Base-by-base conservation (phyloP, 1,140 invertebrate genomes). In the Neomicropteryx cornuta region DNA sequence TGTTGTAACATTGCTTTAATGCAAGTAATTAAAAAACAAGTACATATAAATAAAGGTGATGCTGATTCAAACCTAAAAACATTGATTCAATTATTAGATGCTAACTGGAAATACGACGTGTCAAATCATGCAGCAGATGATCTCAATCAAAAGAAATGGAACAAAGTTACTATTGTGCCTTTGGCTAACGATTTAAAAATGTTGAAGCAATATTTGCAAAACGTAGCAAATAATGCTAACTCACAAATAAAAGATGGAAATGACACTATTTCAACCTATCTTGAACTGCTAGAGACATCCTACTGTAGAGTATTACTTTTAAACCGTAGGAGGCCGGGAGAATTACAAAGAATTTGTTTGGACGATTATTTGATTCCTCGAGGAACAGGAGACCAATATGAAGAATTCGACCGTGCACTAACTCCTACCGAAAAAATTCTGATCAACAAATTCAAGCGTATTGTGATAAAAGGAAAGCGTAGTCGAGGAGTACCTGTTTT, bases 171-270 rank as follows among this genome's bases (percentile, higher is more conserved):
- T 18, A 54, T 56, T 18, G 40, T 56, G 6, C 53, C 53, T n/a
- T 44, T 58, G 18, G 56, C 54, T n/a, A 50, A 45, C 46, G 56
- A 56, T 37, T 41, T 56, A 27, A 53, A 55, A 53, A 34, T 46
- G 5, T 34, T 56, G 2, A 56, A 55, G 47, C 38, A 58, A 33
- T 48, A 49, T 37, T 39, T 55, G 8, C 39, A 39, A 21, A 33
- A 42, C 34, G 33, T 43, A 33, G 42, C 49, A 18, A 27, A 33
- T 11, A 3, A 20, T 11, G 41, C 47, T 10, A 17, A 41, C 32
- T 18, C 13, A 20, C 37, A 29, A 33, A 22, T 54, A 8, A 23
- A 6, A 27, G 30, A 40, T 24, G 33, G 41, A 22, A 19, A 17
- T 16, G 32, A 21, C n/a, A 38, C 49, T 39, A 6, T 4, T n/a